phyloP scores from a whole-genome alignment of 2,888 invertebrate genomes.

The Tetropium fuscum region DNA sequence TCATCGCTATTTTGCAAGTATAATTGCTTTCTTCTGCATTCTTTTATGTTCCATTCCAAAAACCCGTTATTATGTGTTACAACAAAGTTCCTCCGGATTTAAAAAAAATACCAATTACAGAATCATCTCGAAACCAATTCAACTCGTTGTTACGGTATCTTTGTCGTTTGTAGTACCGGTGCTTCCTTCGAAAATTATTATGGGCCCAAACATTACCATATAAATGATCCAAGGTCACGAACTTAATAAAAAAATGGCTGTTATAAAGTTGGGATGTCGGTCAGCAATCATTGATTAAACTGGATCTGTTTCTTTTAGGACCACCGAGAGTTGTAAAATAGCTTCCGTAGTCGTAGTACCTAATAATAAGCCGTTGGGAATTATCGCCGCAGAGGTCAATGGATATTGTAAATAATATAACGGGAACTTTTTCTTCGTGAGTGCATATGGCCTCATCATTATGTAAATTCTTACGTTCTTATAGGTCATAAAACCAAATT shows the following conservation, averaged over 20 bases:
- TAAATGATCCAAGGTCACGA: too few relatives aligned
- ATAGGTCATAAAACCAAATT: background rate
- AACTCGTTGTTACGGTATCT: background rate
- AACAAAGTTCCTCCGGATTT: background rate
- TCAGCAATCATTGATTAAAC: too few relatives aligned
- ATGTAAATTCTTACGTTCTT: background rate
- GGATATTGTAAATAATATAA: constrained; percentile 24
- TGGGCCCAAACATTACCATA: background rate
- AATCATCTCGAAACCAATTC: background rate
- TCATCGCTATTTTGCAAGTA: constrained; percentile 13
- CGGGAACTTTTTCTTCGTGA: constrained; percentile 8
- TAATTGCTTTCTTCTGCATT: constrained; percentile 7
- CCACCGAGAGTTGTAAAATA: background rate
- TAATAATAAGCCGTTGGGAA: background rate
- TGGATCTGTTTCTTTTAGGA: too few relatives aligned
- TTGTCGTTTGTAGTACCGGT: background rate
- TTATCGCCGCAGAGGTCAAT: constrained; percentile 12
- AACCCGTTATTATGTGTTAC: constrained; percentile 10
- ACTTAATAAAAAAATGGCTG: too few relatives aligned
- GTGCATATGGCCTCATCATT: constrained; percentile 2
- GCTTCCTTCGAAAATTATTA: background rate
- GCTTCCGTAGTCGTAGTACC: too few relatives aligned
- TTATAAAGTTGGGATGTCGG: too few relatives aligned
- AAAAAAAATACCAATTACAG: constrained; percentile 1
- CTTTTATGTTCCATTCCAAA: background rate